phyloP scores from a whole-genome alignment of 2,797 vertebrate genomes.

The Huso huso region DNA sequence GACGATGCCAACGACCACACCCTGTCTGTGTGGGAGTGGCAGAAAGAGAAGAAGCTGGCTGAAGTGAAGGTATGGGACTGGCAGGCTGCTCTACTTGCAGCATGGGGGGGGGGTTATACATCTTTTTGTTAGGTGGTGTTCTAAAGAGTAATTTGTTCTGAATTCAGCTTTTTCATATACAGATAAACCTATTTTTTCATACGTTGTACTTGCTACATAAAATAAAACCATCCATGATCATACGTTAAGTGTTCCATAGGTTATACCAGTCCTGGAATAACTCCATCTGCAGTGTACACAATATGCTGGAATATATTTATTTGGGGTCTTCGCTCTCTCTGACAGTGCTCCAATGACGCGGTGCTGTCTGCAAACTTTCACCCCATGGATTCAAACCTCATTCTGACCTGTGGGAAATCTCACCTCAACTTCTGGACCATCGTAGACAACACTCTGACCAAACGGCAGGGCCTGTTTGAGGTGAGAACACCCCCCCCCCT shows the following conservation, averaged over 20 bases:
- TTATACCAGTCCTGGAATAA: too few species aligned
- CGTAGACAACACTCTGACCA: slow-evolving; percentile 71
- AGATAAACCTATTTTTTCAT: too few species aligned
- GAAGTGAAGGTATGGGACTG: slow-evolving; percentile 70
- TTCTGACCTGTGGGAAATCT: slow-evolving; percentile 84
- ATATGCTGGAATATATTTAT: too few species aligned
- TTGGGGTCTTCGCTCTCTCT: background rate
- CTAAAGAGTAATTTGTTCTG: too few species aligned
- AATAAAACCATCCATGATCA: too few species aligned
- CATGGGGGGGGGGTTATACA: too few species aligned
- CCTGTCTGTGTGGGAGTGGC: slow-evolving; percentile 87
- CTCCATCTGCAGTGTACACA: too few species aligned
- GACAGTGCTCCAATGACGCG: slow-evolving; percentile 78
- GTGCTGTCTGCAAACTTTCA: slow-evolving; percentile 79
- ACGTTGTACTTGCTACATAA: too few species aligned
- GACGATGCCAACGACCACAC: slow-evolving; percentile 86
- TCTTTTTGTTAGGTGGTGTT: too few species aligned
- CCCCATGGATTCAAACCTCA: slow-evolving; percentile 72
- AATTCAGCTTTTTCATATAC: too few species aligned
- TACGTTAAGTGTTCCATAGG: too few species aligned
- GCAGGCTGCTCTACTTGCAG: too few species aligned
- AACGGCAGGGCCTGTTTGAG: slow-evolving; percentile 83
- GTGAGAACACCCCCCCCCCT: slow-evolving; percentile 34
- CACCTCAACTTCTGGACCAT: slow-evolving; percentile 85
- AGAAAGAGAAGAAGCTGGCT: slow-evolving; percentile 77